Base-by-base conservation (phyloP, 2,797 vertebrate species). In the Enteromius viviparus region DNA sequence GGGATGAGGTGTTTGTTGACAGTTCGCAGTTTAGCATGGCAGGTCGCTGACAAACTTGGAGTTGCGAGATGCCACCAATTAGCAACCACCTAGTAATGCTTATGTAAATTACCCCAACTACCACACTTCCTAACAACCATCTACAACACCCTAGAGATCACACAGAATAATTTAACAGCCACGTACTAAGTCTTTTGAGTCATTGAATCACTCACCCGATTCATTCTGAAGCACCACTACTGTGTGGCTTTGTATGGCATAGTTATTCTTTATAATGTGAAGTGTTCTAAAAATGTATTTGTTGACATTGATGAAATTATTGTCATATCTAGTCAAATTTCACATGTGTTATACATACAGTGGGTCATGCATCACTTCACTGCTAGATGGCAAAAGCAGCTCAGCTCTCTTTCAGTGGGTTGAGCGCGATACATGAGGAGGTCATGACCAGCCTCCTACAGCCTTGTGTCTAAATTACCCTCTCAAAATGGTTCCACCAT, bases 401-500 rank as follows among this genome's bases (percentile, higher is more conserved):
- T 42, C 26, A 69, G 47, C 60, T 42, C 26, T 2, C 19, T 58
- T 74, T 58, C 68, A 42, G 0, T n/a, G 32, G 26, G 58, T 78
- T 45, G 40, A 11, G 42, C 70, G 40, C 8, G 12, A 51, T 51
- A 42, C 72, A 85, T n/a, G 68, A 51, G n/a, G 84, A 68, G 84
- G 83, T 86, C 87, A 78, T 29, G 65, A 75, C 65, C 85, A 82
- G 78, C 77, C 78, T 85, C 83, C 72, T 53, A 71, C 78, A n/a
- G 69, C 34, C 68, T 23, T n/a, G 51, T 32, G 76, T 69, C 84
- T 75, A 78, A 82, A 81, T 84, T 58, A 85, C 78, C n/a, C 64
- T 37, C 40, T 47, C 47, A 87, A 49, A 85, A 69, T 53, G 68
- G 37, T 77, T 80, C 34, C 71, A 34, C 85, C 93, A 92, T 93